These are phyloP conservation scores for Alosa sapidissima DNA, from an alignment of 2,797 vertebrate species.

Conservation along the genomic window DNA sequence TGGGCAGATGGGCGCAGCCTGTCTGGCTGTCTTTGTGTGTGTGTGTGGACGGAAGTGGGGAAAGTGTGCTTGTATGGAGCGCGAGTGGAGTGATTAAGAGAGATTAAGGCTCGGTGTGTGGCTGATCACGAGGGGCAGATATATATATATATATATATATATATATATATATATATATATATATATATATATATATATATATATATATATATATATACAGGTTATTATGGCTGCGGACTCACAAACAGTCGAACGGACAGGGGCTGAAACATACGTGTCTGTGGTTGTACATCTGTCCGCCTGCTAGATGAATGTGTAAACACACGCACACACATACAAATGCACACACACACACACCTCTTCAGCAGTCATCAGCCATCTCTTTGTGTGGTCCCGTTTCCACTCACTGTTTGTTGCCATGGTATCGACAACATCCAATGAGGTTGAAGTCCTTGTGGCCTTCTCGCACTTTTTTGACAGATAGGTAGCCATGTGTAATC, in stretches of 20 bases:
- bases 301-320: slow-evolving; percentile 12
- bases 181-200: neutral
- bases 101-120: neutral
- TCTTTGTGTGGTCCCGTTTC: slow-evolving; percentile 71
- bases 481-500: slow-evolving; percentile 11
- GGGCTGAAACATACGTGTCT: slow-evolving; percentile 28
- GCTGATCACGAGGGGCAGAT: neutral
- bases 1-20: neutral
- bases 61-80: neutral
- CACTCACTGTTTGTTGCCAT: slow-evolving; percentile 71
- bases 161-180: neutral
- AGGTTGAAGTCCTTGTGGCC: slow-evolving; percentile 38
- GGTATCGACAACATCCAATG: slow-evolving; percentile 50
- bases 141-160: neutral
- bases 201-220: neutral
- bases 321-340: slow-evolving; percentile 30
- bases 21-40: neutral
- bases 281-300: slow-evolving; percentile 35
- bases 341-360: slow-evolving; percentile 52
- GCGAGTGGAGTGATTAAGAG: neutral
- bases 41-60: neutral
- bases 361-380: slow-evolving; percentile 53
- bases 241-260: neutral
- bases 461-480: slow-evolving; percentile 40
- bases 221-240: neutral